Percentiles rank a stretch among this genome's conserved stretches.
phyloP scores from a whole-genome alignment of 2,888 invertebrate genomes.

The Mesopsocus fuscifrons region DNA sequence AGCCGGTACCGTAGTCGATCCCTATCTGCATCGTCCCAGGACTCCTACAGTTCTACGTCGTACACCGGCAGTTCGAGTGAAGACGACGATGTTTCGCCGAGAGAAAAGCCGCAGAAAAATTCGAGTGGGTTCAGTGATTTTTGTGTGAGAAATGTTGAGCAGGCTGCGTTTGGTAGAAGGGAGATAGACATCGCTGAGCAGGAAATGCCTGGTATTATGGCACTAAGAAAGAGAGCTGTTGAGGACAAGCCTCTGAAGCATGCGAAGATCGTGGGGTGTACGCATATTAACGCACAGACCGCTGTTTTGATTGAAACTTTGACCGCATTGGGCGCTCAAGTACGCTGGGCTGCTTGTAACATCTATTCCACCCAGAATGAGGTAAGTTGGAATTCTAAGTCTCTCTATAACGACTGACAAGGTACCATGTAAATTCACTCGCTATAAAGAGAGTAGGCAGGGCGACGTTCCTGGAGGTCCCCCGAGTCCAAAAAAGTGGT shows the following conservation, averaged over 20 bases:
- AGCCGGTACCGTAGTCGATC: slow-evolving; percentile 78
- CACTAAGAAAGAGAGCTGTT: slow-evolving; percentile 71
- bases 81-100: slow-evolving; percentile 81
- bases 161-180: slow-evolving; percentile 80
- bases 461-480: too few relatives aligned
- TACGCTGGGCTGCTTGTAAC: slow-evolving; percentile 95
- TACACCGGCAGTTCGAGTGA: slow-evolving; percentile 79
- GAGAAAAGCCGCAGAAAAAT: slow-evolving; percentile 80
- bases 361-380: slow-evolving; percentile 78
- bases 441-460: too few relatives aligned
- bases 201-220: slow-evolving; percentile 98
- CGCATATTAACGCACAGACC: slow-evolving; percentile 96
- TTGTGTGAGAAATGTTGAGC: slow-evolving; percentile 84
- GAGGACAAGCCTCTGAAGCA: slow-evolving; percentile 90
- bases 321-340: slow-evolving; percentile 70
- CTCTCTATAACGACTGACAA: too few relatives aligned
- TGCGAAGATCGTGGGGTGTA: slow-evolving; percentile 92
- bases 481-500: too few relatives aligned
- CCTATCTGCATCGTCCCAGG: slow-evolving; percentile 82
- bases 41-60: slow-evolving; percentile 76
- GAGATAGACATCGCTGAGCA: slow-evolving; percentile 98
- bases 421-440: too few relatives aligned
- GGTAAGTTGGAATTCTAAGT: too few relatives aligned
- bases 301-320: slow-evolving; percentile 87
- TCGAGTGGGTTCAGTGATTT: slow-evolving; percentile 72